Conservation (phyloP, 1,140 invertebrate species). For the Lepidostoma basale region DNA sequence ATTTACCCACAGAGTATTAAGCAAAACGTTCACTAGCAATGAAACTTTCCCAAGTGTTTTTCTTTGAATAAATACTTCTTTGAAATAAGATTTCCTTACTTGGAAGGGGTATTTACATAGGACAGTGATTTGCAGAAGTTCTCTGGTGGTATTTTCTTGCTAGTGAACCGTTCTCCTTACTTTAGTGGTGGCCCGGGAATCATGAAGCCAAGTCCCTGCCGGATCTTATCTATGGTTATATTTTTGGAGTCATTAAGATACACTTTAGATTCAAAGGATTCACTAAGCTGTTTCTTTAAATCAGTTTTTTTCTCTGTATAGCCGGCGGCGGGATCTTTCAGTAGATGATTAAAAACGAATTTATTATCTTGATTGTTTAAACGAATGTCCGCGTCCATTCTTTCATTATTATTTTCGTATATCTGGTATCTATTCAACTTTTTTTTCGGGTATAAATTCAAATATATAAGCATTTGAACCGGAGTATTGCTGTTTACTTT, state of each 20-base stretch:
- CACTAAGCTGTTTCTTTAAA: neutral
- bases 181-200: constrained; percentile 38
- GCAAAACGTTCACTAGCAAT: too few relatives aligned
- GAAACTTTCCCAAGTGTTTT: too few relatives aligned
- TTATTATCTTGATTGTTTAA: neutral
- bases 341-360: neutral
- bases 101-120: too few relatives aligned
- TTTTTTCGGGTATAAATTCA: constrained; percentile 44
- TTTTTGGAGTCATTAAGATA: constrained; percentile 12
- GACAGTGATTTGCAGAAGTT: too few relatives aligned
- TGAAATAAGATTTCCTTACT: too few relatives aligned
- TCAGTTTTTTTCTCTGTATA: neutral
- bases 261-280: constrained; percentile 1
- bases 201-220: constrained; percentile 32
- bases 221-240: constrained; percentile 38
- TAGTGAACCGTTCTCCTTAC: too few relatives aligned
- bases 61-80: too few relatives aligned
- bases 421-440: constrained; percentile 22
- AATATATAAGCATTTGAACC: constrained; percentile 38
- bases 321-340: neutral
- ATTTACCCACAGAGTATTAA: too few relatives aligned
- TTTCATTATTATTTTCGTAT: constrained; percentile 4
- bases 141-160: too few relatives aligned
- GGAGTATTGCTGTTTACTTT: constrained; percentile 24
- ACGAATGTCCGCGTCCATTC: constrained; percentile 25